phyloP scores from a whole-genome alignment of 2,888 invertebrate species.

The Trichopria drosophilae region DNA sequence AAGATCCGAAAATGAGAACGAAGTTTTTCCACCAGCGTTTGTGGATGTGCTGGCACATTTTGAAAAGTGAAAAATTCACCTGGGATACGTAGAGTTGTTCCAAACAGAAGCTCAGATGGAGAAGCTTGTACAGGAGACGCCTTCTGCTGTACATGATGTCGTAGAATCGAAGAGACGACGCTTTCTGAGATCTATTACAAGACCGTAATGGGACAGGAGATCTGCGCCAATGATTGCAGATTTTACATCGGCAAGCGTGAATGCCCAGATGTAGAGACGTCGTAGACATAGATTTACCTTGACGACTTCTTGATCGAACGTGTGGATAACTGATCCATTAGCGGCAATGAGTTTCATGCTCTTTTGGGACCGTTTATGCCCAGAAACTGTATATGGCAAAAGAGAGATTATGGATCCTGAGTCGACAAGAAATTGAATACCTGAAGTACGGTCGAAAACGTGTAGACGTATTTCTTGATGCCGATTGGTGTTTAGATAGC shows the following conservation, averaged over 20 bases:
- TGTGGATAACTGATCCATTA: conserved; percentile 1
- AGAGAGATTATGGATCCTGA: background rate
- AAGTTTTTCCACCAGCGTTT: too few species aligned
- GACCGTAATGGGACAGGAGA: background rate
- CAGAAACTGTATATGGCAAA: background rate
- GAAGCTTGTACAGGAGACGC: background rate
- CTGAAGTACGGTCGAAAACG: background rate
- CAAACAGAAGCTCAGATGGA: too few species aligned
- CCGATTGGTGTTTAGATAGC: too few species aligned
- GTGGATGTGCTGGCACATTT: too few species aligned
- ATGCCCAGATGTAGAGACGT: background rate
- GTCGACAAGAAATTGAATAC: background rate
- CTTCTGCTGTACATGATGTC: background rate
- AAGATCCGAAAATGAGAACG: too few species aligned
- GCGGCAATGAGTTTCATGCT: background rate
- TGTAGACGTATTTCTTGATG: background rate
- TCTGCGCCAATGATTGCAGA: background rate
- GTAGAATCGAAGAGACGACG: background rate
- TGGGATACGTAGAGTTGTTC: too few species aligned
- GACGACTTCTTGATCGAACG: background rate
- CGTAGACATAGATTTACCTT: background rate
- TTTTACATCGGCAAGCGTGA: too few species aligned
- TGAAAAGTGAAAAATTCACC: too few species aligned
- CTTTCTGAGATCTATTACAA: background rate
- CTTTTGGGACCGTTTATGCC: too few species aligned